phyloP scores from a whole-genome alignment of 2,888 invertebrate genomes.

The Scotopteryx bipunctaria region DNA sequence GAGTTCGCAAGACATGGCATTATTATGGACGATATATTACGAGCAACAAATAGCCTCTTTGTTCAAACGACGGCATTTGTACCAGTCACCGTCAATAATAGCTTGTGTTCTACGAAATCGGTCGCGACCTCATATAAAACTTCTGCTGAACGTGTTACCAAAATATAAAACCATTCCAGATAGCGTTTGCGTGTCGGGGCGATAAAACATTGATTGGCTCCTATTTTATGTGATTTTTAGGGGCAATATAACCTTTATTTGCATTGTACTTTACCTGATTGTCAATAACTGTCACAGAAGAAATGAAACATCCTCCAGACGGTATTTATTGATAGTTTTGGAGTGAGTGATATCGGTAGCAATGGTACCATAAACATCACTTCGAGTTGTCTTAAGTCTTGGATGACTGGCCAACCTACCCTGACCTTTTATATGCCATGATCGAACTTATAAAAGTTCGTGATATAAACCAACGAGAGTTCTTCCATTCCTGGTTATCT shows the following conservation, averaged over 20 bases:
- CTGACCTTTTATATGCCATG: slow-evolving; percentile 27
- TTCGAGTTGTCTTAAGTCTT: slow-evolving; percentile 34
- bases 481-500: slow-evolving; percentile 28
- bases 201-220: slow-evolving; percentile 28
- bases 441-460: slow-evolving; percentile 11
- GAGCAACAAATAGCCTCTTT: slow-evolving; percentile 37
- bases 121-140: slow-evolving; percentile 25
- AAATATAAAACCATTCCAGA: slow-evolving; percentile 26
- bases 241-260: slow-evolving; percentile 26
- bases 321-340: slow-evolving; percentile 37
- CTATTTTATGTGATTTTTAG: slow-evolving; percentile 26
- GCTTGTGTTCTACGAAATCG: slow-evolving; percentile 21
- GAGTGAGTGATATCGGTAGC: slow-evolving; percentile 35
- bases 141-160: slow-evolving; percentile 24
- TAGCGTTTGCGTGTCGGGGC: slow-evolving; percentile 24
- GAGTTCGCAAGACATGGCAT: slow-evolving; percentile 34
- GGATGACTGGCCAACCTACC: slow-evolving; percentile 28
- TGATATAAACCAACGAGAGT: slow-evolving; percentile 20
- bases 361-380: slow-evolving; percentile 41
- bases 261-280: slow-evolving; percentile 22
- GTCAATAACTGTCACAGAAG: slow-evolving; percentile 20
- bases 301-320: slow-evolving; percentile 21
- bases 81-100: slow-evolving; percentile 10
- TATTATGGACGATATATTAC: slow-evolving; percentile 42
- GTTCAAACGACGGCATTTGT: slow-evolving; percentile 25